Evolutionary conservation across 2,113 vertebrate species (phyloP).

Genomic region (Notechis scutatus): DNA sequence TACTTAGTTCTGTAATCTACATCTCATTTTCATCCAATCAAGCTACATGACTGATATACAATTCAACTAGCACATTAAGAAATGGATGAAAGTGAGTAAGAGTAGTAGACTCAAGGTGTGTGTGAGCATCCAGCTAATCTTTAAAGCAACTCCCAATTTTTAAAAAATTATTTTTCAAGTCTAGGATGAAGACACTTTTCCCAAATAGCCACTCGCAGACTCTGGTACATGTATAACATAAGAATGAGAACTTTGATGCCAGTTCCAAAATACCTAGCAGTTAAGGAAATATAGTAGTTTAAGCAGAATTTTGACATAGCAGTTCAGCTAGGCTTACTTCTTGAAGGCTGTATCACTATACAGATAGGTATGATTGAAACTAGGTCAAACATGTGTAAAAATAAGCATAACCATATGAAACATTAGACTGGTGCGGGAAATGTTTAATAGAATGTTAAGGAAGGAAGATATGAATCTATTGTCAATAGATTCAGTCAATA

Average conservation of each 20-base stretch:
- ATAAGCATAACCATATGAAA: slow-evolving; percentile 44
- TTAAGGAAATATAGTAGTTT: slow-evolving; percentile 33
- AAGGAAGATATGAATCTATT: slow-evolving; percentile 2
- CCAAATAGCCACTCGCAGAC: slow-evolving; percentile 3
- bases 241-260: slow-evolving; percentile 11
- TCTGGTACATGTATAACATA: neutral
- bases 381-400: slow-evolving; percentile 63
- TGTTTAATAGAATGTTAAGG: slow-evolving; percentile 8
- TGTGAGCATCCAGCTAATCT: neutral
- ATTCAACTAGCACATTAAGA: neutral
- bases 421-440: slow-evolving; percentile 41
- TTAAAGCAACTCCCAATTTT: neutral
- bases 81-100: neutral
- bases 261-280: neutral
- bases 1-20: slow-evolving; percentile 36
- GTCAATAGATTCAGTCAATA: slow-evolving; percentile 2
- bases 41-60: neutral
- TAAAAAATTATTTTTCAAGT: neutral
- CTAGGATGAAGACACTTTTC: neutral
- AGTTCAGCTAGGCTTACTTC: slow-evolving; percentile 30
- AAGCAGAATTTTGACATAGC: slow-evolving; percentile 35
- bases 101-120: neutral
- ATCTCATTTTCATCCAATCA: neutral
- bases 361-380: slow-evolving; percentile 51
- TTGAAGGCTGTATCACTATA: slow-evolving; percentile 45